Evolutionary conservation across 2,888 invertebrate species (phyloP).

Genomic region (Emmelina monodactyla): DNA sequence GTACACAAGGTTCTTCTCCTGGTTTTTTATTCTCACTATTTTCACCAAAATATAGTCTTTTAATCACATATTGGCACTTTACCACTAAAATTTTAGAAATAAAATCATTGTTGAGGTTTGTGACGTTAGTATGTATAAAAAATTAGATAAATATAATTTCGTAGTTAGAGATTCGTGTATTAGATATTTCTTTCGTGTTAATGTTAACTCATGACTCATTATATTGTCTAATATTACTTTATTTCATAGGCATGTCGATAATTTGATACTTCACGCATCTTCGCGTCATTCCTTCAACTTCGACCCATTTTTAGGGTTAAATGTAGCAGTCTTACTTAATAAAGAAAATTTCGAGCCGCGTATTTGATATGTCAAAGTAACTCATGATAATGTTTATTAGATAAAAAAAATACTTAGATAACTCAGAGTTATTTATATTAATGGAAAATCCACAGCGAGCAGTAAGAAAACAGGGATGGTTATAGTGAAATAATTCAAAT

Average conservation of each 20-base stretch:
- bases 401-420: slow-evolving; percentile 55
- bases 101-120: slow-evolving; percentile 51
- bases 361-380: slow-evolving; percentile 66
- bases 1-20: slow-evolving; percentile 50
- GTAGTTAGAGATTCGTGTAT: slow-evolving; percentile 27
- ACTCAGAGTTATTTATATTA: slow-evolving; percentile 44
- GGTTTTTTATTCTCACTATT: slow-evolving; percentile 53
- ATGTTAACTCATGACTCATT: slow-evolving; percentile 25
- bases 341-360: slow-evolving; percentile 64
- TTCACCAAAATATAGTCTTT: slow-evolving; percentile 53
- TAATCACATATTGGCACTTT: slow-evolving; percentile 55
- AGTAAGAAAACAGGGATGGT: slow-evolving; percentile 66
- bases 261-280: slow-evolving; percentile 24
- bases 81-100: slow-evolving; percentile 42
- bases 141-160: slow-evolving; percentile 41
- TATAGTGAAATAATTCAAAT: slow-evolving; percentile 48
- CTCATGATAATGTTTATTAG: slow-evolving; percentile 60
- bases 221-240: no score
- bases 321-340: slow-evolving; percentile 47
- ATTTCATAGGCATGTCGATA: no score
- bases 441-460: slow-evolving; percentile 51
- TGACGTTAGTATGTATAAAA: slow-evolving; percentile 45
- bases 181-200: slow-evolving; percentile 29
- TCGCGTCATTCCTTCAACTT: slow-evolving; percentile 40
- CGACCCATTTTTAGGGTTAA: slow-evolving; percentile 56